Evolutionary conservation across 2,113 vertebrate species (phyloP).

Genomic region (Lipophrys pholis): DNA sequence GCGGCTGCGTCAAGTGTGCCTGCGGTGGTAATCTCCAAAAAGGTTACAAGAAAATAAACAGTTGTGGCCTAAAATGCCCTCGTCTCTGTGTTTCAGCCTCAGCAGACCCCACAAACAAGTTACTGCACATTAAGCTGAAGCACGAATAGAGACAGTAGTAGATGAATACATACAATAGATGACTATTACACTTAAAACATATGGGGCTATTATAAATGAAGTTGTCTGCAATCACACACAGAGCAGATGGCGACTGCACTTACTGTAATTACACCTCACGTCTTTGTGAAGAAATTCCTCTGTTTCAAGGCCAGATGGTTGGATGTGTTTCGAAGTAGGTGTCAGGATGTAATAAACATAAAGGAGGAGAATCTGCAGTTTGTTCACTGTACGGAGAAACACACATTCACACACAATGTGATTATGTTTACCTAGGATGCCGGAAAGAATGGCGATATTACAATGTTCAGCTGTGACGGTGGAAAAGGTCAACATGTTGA

Average conservation of each 20-base stretch:
- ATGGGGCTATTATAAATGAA: constrained; percentile 3
- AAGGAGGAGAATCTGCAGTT: neutral
- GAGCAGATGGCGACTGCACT: constrained; percentile 24
- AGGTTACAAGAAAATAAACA: too few species aligned
- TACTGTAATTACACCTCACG: constrained; percentile 19
- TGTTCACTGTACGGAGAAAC: too few species aligned
- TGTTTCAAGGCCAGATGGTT: constrained; percentile 17
- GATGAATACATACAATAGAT: neutral
- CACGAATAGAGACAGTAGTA: neutral
- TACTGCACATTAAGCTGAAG: too few species aligned
- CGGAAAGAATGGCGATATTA: neutral
- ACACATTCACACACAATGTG: too few species aligned
- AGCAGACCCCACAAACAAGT: too few species aligned
- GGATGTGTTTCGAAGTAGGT: neutral
- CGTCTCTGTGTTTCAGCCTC: too few species aligned
- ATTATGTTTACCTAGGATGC: too few species aligned
- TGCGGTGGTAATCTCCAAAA: neutral
- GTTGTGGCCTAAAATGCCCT: neutral
- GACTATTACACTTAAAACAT: constrained; percentile 8
- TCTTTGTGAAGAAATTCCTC: constrained; percentile 7
- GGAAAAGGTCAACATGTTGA: neutral
- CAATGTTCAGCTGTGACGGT: neutral
- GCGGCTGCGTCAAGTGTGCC: neutral
- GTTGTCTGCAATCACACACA: neutral
- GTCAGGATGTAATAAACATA: neutral